Evolutionary conservation across 2,113 vertebrate genomes (phyloP), one percentile per base, ranked within the genome.

Genomic region (Thymallus thymallus): DNA sequence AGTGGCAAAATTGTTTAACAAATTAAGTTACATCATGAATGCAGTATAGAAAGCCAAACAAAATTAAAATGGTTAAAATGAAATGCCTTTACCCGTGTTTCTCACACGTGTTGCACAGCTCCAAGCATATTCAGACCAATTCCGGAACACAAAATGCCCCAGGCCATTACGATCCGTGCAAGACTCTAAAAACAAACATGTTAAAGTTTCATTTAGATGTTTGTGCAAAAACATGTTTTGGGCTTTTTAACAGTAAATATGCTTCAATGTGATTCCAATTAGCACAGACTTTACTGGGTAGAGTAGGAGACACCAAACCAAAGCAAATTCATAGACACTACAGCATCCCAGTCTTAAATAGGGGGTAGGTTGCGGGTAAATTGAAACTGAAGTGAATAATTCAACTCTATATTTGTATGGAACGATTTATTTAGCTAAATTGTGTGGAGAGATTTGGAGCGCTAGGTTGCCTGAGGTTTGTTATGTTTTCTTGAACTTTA

Each of bases 361-460:
- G 63, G 9, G 67, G 22, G 45, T 63, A 18, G 10, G 65, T 62
- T 13, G 41, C 5, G 32, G 32, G 60, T 22, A 72, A 81, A 72
- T 69, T 78, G 76, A 73, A 75, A 61, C 48, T 41, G 35, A 69
- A 35, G 65, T 78, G 55, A 78, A 80, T 82, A 76, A 85, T 76
- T 80, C 23, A 85, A 68, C 69, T 76, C 60, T 46, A 48, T 71
- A 73, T 73, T 69, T 77, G 62, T 68, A 68, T 65, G 63, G 2
- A 63, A 75, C 80, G 60, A 72, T 81, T 85, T 65, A 80, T 80
- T 83, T 48, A 71, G 64, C 29, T 76, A 60, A 64, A 72, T 78
- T n/a, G 2, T 46, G 41, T 58, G 35, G 74, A 70, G 77, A 68
- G 68, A 66, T 74, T 60, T 23, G 65, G 69, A 76, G 74, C 71